Percentiles rank a stretch among this genome's conserved stretches.
Conservation (phyloP, 2,888 invertebrate species). For the Cephus sareptanus region DNA sequence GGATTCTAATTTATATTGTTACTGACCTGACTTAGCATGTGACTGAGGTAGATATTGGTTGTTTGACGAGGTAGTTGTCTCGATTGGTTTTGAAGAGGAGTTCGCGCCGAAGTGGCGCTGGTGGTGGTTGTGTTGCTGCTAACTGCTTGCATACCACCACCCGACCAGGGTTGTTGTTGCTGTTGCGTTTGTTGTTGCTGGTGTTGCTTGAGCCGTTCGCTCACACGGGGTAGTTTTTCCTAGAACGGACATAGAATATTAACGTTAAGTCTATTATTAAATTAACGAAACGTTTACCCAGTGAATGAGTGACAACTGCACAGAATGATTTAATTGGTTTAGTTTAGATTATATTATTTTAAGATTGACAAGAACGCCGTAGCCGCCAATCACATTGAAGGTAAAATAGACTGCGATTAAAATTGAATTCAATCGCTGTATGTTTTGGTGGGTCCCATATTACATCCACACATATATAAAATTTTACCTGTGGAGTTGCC, state of each 20-base stretch:
- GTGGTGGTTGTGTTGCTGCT: conserved; percentile 55
- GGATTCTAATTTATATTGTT: not conserved
- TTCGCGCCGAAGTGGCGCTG: conserved; percentile 58
- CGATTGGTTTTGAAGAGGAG: conserved; percentile 61
- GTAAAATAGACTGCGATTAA: not conserved
- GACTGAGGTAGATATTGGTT: conserved; percentile 65
- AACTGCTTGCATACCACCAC: conserved; percentile 54
- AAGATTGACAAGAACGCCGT: not conserved
- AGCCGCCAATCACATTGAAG: not conserved
- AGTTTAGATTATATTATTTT: not conserved
- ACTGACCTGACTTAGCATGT: conserved; percentile 60
- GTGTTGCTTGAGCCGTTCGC: conserved; percentile 68
- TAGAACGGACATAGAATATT: conserved; percentile 24
- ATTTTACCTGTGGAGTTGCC: conserved; percentile 74
- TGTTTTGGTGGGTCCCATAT: not conserved
- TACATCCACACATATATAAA: not conserved
- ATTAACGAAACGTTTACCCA: not conserved
- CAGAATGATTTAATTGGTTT: not conserved
- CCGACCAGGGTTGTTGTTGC: conserved; percentile 45
- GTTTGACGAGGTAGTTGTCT: conserved; percentile 64
- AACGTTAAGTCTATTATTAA: not conserved
- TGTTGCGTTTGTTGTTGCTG: conserved; percentile 31
- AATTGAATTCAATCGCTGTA: not conserved
- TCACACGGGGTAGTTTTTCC: conserved; percentile 72
- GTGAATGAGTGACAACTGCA: not conserved